These are phyloP conservation scores for Actinia tenebrosa DNA, from an alignment of 64 coral and sea anemone genomes.

Conservation along the genomic window DNA sequence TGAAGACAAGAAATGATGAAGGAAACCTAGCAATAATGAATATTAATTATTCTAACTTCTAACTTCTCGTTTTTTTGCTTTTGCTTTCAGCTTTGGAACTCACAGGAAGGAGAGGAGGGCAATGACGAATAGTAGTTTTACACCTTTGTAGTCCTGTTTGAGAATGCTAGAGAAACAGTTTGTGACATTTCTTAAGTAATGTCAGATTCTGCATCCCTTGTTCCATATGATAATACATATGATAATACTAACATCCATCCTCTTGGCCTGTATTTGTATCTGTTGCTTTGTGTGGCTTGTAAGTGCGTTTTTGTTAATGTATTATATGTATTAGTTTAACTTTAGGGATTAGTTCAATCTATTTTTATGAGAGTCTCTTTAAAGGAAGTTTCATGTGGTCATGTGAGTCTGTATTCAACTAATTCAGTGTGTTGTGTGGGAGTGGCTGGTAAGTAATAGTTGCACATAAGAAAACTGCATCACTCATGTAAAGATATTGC, in stretches of 20 bases:
- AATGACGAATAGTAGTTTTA: slow-evolving; percentile 11
- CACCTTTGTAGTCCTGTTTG: slow-evolving; percentile 8
- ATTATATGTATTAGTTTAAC: not conserved
- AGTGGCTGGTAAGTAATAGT: not conserved
- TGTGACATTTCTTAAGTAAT: not conserved
- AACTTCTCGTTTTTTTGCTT: not conserved
- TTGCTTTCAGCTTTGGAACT: slow-evolving; percentile 12
- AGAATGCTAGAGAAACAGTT: not conserved
- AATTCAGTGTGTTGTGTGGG: too few relatives aligned
- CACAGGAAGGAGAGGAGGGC: not conserved
- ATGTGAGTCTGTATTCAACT: too few relatives aligned
- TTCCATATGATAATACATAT: slow-evolving; percentile 6
- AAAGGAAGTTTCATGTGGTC: too few relatives aligned
- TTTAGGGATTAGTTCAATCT: too few relatives aligned
- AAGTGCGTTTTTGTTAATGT: not conserved
- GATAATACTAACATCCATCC: not conserved
- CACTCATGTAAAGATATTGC: not conserved
- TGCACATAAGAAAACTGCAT: not conserved
- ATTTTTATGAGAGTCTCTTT: too few relatives aligned
- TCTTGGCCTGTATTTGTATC: not conserved
- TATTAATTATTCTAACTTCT: not conserved
- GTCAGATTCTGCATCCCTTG: not conserved
- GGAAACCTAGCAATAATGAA: too few relatives aligned
- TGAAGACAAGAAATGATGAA: too few relatives aligned
- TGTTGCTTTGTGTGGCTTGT: too few relatives aligned